Evolutionary conservation across 2,797 vertebrate species (phyloP).

Genomic region (Peromyscus nudipes): DNA sequence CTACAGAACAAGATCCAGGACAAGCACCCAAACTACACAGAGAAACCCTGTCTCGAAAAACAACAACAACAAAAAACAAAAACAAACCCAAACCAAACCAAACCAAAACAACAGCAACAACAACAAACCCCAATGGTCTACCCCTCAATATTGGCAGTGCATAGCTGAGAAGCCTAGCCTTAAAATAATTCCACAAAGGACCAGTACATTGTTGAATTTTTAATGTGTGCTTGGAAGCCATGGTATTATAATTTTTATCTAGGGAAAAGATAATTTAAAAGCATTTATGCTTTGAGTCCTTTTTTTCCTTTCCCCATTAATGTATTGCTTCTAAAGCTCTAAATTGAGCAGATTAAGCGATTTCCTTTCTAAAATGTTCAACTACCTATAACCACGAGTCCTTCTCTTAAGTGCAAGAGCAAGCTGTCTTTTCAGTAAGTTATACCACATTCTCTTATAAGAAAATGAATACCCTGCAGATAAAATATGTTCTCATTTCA

Average conservation of each 20-base stretch:
- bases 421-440: constrained; percentile 66
- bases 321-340: constrained; percentile 69
- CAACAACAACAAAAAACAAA: too few species aligned
- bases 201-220: constrained; percentile 69
- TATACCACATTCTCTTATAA: constrained; percentile 60
- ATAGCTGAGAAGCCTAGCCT: not conserved
- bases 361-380: constrained; percentile 72
- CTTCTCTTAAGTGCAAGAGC: not conserved
- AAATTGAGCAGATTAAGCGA: constrained; percentile 77
- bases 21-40: too few species aligned
- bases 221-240: constrained; percentile 76
- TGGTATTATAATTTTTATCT: constrained; percentile 70
- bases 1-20: too few species aligned
- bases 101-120: too few species aligned
- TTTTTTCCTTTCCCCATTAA: constrained; percentile 66
- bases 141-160: not conserved
- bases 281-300: constrained; percentile 46
- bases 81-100: too few species aligned
- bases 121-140: too few species aligned
- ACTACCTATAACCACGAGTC: constrained; percentile 43
- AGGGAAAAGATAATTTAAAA: constrained; percentile 76
- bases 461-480: constrained; percentile 61
- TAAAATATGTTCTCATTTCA: constrained; percentile 71
- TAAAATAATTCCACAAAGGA: constrained; percentile 66
- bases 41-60: too few species aligned